Evolutionary conservation across 1,140 invertebrate genomes (phyloP).

Genomic region (Drosophila subobscura): DNA sequence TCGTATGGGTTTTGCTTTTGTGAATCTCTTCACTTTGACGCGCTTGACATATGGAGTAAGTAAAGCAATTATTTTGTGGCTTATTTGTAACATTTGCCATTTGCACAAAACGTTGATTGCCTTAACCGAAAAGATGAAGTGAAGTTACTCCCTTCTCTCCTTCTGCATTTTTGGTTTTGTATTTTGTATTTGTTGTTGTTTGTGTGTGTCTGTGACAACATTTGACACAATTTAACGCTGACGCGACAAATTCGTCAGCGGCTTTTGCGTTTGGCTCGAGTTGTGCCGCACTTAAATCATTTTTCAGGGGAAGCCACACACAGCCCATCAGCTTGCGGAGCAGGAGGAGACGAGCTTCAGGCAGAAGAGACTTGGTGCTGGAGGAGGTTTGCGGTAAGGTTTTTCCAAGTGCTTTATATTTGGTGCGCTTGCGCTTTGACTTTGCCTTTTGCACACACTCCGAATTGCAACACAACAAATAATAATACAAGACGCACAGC

Average conservation of each 20-base stretch:
- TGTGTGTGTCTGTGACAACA: conserved; percentile 61
- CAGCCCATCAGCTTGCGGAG: too few relatives aligned
- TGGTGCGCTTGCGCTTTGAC: conserved; percentile 58
- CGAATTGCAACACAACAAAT: conserved; percentile 60
- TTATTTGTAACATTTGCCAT: conserved; percentile 70
- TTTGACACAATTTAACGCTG: conserved; percentile 75
- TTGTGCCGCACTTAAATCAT: conserved; percentile 27
- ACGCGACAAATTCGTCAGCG: conserved; percentile 52
- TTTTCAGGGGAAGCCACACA: neutral
- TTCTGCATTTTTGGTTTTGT: conserved; percentile 8
- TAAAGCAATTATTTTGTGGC: conserved; percentile 54
- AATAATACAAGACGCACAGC: conserved; percentile 14
- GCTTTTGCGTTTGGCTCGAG: conserved; percentile 13
- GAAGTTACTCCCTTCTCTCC: too few relatives aligned
- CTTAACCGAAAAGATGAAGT: too few relatives aligned
- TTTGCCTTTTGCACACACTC: conserved; percentile 48
- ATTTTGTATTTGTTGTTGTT: conserved; percentile 41
- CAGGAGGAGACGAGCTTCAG: too few relatives aligned
- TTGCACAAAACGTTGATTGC: conserved; percentile 29
- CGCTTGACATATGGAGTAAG: conserved; percentile 57
- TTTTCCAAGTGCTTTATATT: conserved; percentile 53
- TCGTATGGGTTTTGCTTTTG: too few relatives aligned
- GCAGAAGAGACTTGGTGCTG: neutral
- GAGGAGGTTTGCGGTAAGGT: conserved; percentile 3
- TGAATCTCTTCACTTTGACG: conserved; percentile 10